These are phyloP conservation scores for Regulus satrapa DNA, from an alignment of 2,113 vertebrate genomes.

Conservation along the genomic window DNA sequence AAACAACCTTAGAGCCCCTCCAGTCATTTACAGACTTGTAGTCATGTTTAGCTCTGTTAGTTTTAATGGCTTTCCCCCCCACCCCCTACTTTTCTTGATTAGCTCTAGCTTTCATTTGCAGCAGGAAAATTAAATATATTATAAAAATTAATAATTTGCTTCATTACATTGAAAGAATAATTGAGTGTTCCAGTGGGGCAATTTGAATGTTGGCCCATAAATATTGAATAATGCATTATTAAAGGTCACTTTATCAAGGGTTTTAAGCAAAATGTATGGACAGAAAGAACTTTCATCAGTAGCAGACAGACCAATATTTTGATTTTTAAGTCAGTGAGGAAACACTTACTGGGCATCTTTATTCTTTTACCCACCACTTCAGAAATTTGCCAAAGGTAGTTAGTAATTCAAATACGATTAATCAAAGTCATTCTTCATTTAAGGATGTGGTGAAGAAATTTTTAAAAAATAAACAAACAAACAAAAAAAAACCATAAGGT, in stretches of 20 bases:
- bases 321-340: background rate
- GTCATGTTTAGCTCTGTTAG: background rate
- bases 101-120: background rate
- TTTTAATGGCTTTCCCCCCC: background rate
- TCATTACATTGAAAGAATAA: background rate
- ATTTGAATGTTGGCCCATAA: background rate
- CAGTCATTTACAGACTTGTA: background rate
- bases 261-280: background rate
- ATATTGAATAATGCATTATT: background rate
- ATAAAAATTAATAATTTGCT: background rate
- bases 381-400: background rate
- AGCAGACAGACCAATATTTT: background rate
- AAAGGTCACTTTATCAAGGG: background rate
- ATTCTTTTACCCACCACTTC: background rate
- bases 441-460: background rate
- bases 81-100: background rate
- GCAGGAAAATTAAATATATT: background rate
- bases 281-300: background rate
- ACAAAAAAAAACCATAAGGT: background rate
- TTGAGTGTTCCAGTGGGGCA: background rate
- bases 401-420: background rate
- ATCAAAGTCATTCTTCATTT: background rate
- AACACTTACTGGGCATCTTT: background rate
- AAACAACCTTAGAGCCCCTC: background rate
- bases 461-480: too few relatives aligned